Evolutionary conservation across 2,113 vertebrate species (phyloP), one percentile per base, ranked within the genome.

Genomic region (Mormyrus lacerda): DNA sequence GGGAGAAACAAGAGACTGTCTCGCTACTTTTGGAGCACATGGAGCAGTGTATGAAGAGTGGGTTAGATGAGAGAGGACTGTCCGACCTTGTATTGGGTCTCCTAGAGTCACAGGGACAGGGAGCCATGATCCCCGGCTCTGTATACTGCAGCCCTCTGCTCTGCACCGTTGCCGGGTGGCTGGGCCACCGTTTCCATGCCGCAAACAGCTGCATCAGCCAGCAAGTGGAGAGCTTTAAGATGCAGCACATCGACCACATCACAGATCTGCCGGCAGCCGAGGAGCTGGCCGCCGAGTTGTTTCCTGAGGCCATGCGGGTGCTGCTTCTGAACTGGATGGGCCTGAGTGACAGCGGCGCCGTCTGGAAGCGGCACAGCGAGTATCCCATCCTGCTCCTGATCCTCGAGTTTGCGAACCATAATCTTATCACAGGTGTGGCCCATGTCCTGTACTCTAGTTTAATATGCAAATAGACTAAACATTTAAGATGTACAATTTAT

Each of bases 241-340:
- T 95, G 88, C 94, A 92, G 45, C 96, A 97, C 87, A 97, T 97
- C 13, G 95, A 97, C 27, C 93, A 91, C n/a, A 97, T 97, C 24
- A 95, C 94, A 35, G 95, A 97, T 89, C 89, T 97, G 91, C 96
- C 96, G 0, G 95, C 96, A 24, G 95, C 96, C 0, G 96, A 97
- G 88, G 95, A 96, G 86, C 93, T 97, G 24, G 93, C 93, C 0
- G 61, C 92, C 24, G 94, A 96, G 90, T 93, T 97, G 0, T 97
- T 97, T 91, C 96, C 96, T 8, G 95, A 96, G 50, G 95, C 96
- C 6, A 97, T 97, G 96, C 92, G 90, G 44, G 94, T 92, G 19
- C 92, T 97, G 88, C 92, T 97, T 83, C 93, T 96, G 15, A 94
- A 96, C 89, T 97, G 96, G 96, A 97, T 97, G 96, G 96, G 96